Conservation (phyloP, 2,888 invertebrate species). For the Ophion slaviceki region DNA sequence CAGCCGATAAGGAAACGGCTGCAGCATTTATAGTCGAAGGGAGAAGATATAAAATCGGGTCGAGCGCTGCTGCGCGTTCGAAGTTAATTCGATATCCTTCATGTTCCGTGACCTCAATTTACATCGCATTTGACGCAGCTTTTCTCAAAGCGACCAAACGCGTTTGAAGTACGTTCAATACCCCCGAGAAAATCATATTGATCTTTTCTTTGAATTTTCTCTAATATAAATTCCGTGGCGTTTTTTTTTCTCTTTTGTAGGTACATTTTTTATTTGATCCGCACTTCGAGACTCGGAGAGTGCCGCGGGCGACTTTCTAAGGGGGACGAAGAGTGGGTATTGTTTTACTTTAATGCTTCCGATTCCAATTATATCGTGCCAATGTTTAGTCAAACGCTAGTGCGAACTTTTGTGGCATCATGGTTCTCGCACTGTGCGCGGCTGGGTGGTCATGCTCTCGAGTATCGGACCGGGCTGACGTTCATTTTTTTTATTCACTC, state of each 20-base stretch:
- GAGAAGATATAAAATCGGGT: constrained; percentile 35
- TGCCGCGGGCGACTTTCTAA: neutral
- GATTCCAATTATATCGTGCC: too few relatives aligned
- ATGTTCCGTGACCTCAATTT: constrained; percentile 21
- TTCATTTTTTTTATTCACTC: too few relatives aligned
- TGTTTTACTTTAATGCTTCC: too few relatives aligned
- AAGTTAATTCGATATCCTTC: constrained; percentile 41
- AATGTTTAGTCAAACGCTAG: too few relatives aligned
- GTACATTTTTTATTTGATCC: too few relatives aligned
- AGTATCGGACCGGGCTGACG: too few relatives aligned
- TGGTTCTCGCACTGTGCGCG: too few relatives aligned
- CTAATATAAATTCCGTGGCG: neutral
- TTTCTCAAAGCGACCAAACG: constrained; percentile 13
- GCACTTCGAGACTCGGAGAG: too few relatives aligned
- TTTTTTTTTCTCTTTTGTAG: neutral
- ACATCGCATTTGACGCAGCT: constrained; percentile 4
- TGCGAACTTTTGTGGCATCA: too few relatives aligned
- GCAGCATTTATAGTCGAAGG: neutral
- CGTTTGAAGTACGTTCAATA: constrained; percentile 8
- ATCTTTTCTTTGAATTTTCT: neutral
- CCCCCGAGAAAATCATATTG: neutral
- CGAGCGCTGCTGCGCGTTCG: constrained; percentile 8
- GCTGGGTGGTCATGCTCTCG: too few relatives aligned
- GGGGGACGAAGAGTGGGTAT: too few relatives aligned
- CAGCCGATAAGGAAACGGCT: too few relatives aligned